phyloP scores from a whole-genome alignment of 37 sponge, comb jelly and placozoan genomes.

The Diacarnus erythraeanus region DNA sequence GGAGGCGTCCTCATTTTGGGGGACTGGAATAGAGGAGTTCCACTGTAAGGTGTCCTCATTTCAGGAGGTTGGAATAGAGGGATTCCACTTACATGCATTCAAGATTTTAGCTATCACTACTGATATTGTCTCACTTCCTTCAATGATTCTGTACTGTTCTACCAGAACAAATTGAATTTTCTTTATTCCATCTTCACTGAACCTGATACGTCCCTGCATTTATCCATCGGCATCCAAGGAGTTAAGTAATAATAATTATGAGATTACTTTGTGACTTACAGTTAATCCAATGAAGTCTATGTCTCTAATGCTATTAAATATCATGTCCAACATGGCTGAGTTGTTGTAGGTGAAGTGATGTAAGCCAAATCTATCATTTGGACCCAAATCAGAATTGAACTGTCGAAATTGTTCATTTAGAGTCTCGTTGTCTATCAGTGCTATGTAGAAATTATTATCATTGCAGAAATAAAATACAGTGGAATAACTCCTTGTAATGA shows the following conservation, averaged over 20 bases:
- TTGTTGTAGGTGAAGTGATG: conserved; percentile 7
- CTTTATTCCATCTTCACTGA: not conserved
- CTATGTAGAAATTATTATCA: no score
- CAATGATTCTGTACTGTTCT: not conserved
- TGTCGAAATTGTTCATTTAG: not conserved
- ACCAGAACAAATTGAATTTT: not conserved
- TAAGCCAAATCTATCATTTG: not conserved
- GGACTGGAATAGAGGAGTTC: no score
- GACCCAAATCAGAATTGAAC: not conserved
- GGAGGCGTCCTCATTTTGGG: no score
- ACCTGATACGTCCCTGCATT: not conserved
- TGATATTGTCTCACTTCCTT: no score
- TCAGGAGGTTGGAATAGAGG: no score
- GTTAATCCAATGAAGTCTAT: conserved; percentile 18
- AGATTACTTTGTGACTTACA: not conserved
- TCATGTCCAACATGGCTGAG: not conserved
- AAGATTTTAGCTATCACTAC: no score
- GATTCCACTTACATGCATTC: no score
- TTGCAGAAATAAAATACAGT: not conserved
- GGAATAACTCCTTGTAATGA: no score
- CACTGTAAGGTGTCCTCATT: no score
- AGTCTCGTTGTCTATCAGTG: not conserved
- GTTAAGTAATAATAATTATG: not conserved
- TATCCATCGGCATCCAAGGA: not conserved
- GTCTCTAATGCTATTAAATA: not conserved